Conservation (phyloP, 2,113 vertebrate species). For the Dunckerocampus dactyliophorus region DNA sequence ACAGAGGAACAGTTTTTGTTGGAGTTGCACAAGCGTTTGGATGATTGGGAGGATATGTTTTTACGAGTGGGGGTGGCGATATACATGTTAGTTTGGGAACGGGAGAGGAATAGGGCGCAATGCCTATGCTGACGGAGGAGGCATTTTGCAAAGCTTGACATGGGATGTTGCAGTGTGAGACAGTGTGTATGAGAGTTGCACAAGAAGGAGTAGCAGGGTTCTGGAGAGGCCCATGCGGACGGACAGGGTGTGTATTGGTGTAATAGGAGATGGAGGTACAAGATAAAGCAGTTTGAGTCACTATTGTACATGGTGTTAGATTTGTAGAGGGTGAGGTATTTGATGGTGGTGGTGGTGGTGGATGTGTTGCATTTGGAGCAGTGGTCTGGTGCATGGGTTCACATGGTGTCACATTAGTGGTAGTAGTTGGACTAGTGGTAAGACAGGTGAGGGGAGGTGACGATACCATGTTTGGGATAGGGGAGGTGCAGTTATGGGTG, state of each 20-base stretch:
- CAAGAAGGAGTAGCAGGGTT: conserved; percentile 50
- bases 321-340: conserved; percentile 28
- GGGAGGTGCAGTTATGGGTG: conserved; percentile 26
- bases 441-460: conserved; percentile 13
- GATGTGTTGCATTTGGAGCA: conserved; percentile 22
- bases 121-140: conserved; percentile 40
- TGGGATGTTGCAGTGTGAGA: conserved; percentile 66
- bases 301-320: conserved; percentile 52
- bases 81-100: conserved; percentile 58
- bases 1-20: conserved; percentile 65
- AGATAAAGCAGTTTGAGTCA: conserved; percentile 64
- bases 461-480: conserved; percentile 11
- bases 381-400: conserved; percentile 13
- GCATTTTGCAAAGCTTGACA: conserved; percentile 53
- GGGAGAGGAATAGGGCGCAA: conserved; percentile 51
- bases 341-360: conserved; percentile 20
- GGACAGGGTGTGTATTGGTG: conserved; percentile 51
- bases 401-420: conserved; percentile 5
- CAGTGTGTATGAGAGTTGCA: conserved; percentile 64
- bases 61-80: conserved; percentile 50
- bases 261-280: conserved; percentile 69
- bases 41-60: conserved; percentile 47
- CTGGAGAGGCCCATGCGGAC: conserved; percentile 24
- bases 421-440: conserved; percentile 17
- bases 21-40: conserved; percentile 49